Base-by-base conservation (phyloP, 2,113 vertebrate genomes). In the Colaptes auratus region DNA sequence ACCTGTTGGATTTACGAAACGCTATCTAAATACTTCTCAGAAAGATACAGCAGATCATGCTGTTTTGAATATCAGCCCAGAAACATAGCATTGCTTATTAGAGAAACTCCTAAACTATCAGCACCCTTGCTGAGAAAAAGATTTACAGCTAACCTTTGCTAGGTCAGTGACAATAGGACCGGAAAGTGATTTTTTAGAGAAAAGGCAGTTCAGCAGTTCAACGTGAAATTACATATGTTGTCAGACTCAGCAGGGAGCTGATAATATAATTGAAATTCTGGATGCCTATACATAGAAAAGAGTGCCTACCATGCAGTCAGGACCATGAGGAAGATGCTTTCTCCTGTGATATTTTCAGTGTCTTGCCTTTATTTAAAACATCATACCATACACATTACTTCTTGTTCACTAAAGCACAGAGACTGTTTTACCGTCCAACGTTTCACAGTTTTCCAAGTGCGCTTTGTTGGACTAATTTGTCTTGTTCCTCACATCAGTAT, bases 101-200 rank as follows among this genome's bases (percentile, higher is more conserved):
- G 31, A 52, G 70, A 91, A 73, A 20, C 80, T 89, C 75, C 94
- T 88, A 92, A 94, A 94, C 60, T 80, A 94, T 90, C 89, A 93
- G 70, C 56, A 95, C 42, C 63, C 95, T 94, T 86, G 89, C 95
- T 95, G 93, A 89, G 94, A 95, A 94, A 87, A 92, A 96, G 95
- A 97, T 97, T 96, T 96, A 96, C 95, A 66, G 60, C 63, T 96
- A 90, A 94, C 94, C 94, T 96, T 96, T 97, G 31, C 66, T 86
- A 95, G 88, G 94, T 96, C 94, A 83, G 89, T 92, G 92, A 81
- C 85, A 95, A 71, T 89, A 97, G 89, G 56, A 55, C 42, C 82
- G 50, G 72, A 76, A 90, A 95, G 71, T 86, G 31, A 60, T 86
- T 91, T 93, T 93, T 84, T 89, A 88, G 85, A 90, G 83, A 88